These are phyloP conservation scores for Lichenostomus cassidix DNA, from an alignment of 2,113 vertebrate species.

Conservation along the genomic window DNA sequence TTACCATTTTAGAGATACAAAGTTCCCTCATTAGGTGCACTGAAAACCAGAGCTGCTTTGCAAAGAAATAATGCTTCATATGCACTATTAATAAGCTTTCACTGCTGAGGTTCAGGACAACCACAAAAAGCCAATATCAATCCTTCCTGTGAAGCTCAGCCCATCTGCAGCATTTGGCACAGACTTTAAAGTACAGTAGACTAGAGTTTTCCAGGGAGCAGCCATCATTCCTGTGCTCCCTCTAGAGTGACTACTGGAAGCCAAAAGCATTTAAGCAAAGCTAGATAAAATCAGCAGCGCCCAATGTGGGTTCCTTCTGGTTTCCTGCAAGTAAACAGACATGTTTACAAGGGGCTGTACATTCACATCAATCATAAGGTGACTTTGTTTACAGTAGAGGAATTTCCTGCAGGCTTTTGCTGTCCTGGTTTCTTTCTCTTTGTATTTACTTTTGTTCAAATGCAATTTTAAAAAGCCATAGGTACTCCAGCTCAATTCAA, in stretches of 20 bases:
- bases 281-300: constrained; percentile 66
- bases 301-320: constrained; percentile 63
- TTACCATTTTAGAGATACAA: not conserved
- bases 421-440: constrained; percentile 69
- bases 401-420: constrained; percentile 66
- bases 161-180: constrained; percentile 17
- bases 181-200: not conserved
- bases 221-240: constrained; percentile 6
- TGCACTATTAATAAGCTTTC: not conserved
- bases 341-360: constrained; percentile 70
- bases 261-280: constrained; percentile 65
- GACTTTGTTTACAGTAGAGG: constrained; percentile 70
- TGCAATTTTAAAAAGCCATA: constrained; percentile 56
- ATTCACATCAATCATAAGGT: constrained; percentile 72
- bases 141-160: not conserved
- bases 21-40: not conserved
- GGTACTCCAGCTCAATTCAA: constrained; percentile 54
- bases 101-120: not conserved
- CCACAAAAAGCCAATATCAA: not conserved
- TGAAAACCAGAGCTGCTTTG: not conserved
- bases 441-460: constrained; percentile 68
- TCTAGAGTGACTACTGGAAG: constrained; percentile 67
- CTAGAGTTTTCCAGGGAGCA: not conserved
- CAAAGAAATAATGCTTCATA: not conserved
- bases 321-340: constrained; percentile 71